Percentiles rank a stretch among this genome's conserved stretches.
These are phyloP conservation scores for Argyrosomus japonicus DNA, from an alignment of 2,113 vertebrate species.

Conservation along the genomic window DNA sequence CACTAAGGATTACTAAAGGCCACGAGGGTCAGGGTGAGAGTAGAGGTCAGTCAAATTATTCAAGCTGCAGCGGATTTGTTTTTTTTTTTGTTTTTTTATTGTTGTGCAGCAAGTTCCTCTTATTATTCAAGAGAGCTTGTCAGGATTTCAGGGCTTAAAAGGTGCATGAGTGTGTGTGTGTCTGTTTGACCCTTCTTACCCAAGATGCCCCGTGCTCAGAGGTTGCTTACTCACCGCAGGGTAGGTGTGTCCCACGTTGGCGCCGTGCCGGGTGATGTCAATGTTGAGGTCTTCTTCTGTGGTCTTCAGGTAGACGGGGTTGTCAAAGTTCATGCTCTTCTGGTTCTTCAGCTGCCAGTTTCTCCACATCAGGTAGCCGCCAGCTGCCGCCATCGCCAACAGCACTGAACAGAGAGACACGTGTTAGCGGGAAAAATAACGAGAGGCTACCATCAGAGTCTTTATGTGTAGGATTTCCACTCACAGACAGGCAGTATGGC, in stretches of 20 bases:
- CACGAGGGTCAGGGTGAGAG: slow-evolving; percentile 20
- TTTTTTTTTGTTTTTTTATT: not conserved
- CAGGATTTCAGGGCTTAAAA: not conserved
- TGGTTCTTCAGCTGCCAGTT: slow-evolving; percentile 98
- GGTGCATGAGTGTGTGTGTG: not conserved
- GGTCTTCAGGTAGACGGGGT: slow-evolving; percentile 98
- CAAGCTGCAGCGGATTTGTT: not conserved
- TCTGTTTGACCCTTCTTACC: too few species aligned
- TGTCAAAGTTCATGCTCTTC: slow-evolving; percentile 99
- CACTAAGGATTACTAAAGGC: slow-evolving; percentile 49
- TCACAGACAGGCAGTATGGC: slow-evolving; percentile 93
- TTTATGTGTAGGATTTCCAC: slow-evolving; percentile 67
- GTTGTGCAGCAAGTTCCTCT: not conserved
- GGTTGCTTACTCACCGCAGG: slow-evolving; percentile 90
- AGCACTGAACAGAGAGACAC: slow-evolving; percentile 82
- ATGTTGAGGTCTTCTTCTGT: slow-evolving; percentile 97
- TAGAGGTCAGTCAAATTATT: slow-evolving; percentile 23
- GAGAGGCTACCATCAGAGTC: not conserved
- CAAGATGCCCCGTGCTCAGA: not conserved
- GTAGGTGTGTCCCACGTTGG: slow-evolving; percentile 95
- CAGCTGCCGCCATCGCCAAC: slow-evolving; percentile 87
- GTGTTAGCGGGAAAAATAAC: not conserved
- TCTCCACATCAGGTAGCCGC: slow-evolving; percentile 93
- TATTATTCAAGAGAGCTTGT: not conserved
- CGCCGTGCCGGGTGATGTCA: slow-evolving; percentile 91